Evolutionary conservation across 2,797 vertebrate species (phyloP), one percentile per base, ranked within the genome.

Genomic region (Gymnoscopelus microlampas): DNA sequence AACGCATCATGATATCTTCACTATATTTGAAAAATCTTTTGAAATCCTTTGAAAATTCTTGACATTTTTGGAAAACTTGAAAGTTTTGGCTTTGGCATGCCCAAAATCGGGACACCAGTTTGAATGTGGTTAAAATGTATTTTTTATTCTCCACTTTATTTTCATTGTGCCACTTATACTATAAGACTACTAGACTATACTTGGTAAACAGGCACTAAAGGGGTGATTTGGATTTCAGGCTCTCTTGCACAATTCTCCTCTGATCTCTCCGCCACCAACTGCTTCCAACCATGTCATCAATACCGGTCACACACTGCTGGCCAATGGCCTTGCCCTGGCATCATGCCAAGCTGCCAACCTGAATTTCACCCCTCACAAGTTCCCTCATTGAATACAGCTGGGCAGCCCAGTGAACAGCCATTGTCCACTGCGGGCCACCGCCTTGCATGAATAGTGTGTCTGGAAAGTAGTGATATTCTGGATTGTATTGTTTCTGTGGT

Each of bases 311-410:
- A 1, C 76, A 1, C 68, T 35, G 77, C 75, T 29, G 74, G 53
- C 84, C 86, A 89, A 89, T 90, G 64, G 85, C 83, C 62, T 14
- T 1, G 15, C 53, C 0, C 74, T 87, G 87, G 86, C 84, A 3
- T 55, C 48, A 54, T 59, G 87, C 85, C 85, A 82, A 86, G 83
- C 86, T 85, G 87, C 81, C 90, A 83, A 74, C 78, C 69, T 44
- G 7, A 63, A 85, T 89, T 86, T 86, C 84, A 78, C 85, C 86
- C 91, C 75, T 85, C 77, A 73, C 69, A 87, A 68, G 63, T 60
- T 35, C 66, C 71, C 77, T 79, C 71, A 80, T 76, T 89, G 84
- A 83, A 85, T 86, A 71, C 82, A 85, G 75, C 73, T 79, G 75
- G 67, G 71, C 60, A 66, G 69, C 86, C 70, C 65, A 60, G 66